These are phyloP conservation scores for Omphaloscelis lunosa DNA, from an alignment of 2,888 invertebrate species.

Conservation along the genomic window DNA sequence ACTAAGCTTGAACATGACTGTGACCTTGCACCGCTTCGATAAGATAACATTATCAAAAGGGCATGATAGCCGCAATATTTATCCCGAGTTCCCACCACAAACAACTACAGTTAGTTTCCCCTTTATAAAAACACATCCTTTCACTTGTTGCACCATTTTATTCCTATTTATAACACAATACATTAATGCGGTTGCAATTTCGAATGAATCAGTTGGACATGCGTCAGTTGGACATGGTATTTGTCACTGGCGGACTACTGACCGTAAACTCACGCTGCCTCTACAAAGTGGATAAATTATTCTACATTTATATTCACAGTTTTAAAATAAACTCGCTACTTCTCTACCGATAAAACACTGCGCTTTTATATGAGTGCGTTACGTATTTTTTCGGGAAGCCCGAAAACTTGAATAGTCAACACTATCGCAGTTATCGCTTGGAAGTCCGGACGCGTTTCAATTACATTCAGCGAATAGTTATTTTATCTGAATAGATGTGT, in stretches of 20 bases:
- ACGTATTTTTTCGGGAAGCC: slow-evolving; percentile 42
- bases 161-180: slow-evolving; percentile 66
- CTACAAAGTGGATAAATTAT: slow-evolving; percentile 60
- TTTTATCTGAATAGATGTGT: slow-evolving; percentile 56
- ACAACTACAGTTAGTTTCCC: slow-evolving; percentile 27
- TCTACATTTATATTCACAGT: slow-evolving; percentile 51
- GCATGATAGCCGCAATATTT: slow-evolving; percentile 36
- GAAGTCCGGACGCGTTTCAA: slow-evolving; percentile 47
- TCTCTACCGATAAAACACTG: slow-evolving; percentile 46
- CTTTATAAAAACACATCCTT: slow-evolving; percentile 52
- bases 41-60: slow-evolving; percentile 63
- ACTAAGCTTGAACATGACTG: slow-evolving; percentile 47
- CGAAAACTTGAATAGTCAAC: slow-evolving; percentile 47
- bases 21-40: slow-evolving; percentile 60
- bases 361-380: slow-evolving; percentile 20
- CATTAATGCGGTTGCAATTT: slow-evolving; percentile 63
- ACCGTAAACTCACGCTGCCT: slow-evolving; percentile 50
- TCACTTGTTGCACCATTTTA: slow-evolving; percentile 65
- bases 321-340: slow-evolving; percentile 57
- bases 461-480: slow-evolving; percentile 46
- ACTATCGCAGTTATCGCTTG: slow-evolving; percentile 42
- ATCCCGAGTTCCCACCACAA: slow-evolving; percentile 13
- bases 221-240: slow-evolving; percentile 64
- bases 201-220: slow-evolving; percentile 62
- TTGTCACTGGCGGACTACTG: slow-evolving; percentile 60